These are phyloP conservation scores for Lagocephalus sceleratus DNA, from an alignment of 2,797 vertebrate species.

Conservation along the genomic window DNA sequence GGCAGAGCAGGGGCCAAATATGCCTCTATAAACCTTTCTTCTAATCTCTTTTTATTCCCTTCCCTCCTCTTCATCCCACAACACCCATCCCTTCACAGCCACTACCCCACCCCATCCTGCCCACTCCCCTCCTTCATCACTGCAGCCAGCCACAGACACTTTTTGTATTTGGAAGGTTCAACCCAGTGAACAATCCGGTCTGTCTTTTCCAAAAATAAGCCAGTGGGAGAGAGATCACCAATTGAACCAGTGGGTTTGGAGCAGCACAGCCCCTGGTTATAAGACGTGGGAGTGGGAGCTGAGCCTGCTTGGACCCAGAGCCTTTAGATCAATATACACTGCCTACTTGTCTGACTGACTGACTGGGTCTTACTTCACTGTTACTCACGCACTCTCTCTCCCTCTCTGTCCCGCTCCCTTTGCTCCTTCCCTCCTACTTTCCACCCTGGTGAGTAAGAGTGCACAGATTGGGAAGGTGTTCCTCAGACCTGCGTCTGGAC, in stretches of 20 bases:
- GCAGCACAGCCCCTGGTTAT: constrained; percentile 76
- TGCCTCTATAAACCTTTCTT: constrained; percentile 32
- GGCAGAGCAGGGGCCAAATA: constrained; percentile 38
- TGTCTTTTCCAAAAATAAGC: constrained; percentile 75
- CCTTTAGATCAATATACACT: constrained; percentile 59
- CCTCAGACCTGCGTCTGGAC: constrained; percentile 76
- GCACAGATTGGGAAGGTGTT: constrained; percentile 78
- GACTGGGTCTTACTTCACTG: constrained; percentile 58
- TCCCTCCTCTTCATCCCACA: constrained; percentile 54
- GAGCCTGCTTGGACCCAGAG: constrained; percentile 67
- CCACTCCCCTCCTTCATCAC: constrained; percentile 66
- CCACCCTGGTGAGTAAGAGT: constrained; percentile 74
- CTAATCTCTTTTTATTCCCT: constrained; percentile 25
- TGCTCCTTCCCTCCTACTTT: constrained; percentile 78
- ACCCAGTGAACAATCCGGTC: constrained; percentile 76
- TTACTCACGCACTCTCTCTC: constrained; percentile 58
- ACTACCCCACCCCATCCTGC: constrained; percentile 74
- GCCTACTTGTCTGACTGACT: constrained; percentile 56
- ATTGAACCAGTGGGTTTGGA: constrained; percentile 72
- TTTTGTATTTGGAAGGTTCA: constrained; percentile 74
- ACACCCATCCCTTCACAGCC: constrained; percentile 56
- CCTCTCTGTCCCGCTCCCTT: constrained; percentile 57
- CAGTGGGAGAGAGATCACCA: constrained; percentile 68
- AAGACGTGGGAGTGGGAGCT: constrained; percentile 69
- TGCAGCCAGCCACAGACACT: constrained; percentile 68